A percentile compares a stretch with the other conserved stretches of the same genome.
Conservation (phyloP, 2,113 vertebrate species). For the Tupaia chinensis region DNA sequence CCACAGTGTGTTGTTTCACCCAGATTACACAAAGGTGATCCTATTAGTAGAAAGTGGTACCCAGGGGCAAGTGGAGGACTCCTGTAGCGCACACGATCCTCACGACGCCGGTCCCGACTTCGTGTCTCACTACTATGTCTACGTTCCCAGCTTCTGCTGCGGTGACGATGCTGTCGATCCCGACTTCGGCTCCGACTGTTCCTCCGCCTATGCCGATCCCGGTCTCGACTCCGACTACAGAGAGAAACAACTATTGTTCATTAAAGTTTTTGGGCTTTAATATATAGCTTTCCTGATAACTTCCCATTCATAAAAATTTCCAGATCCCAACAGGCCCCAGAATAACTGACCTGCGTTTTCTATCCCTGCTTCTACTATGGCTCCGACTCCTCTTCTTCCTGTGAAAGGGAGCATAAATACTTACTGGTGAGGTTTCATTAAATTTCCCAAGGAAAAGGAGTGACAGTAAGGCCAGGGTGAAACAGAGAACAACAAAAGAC, state of each 20-base stretch:
- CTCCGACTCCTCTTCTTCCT: conserved; percentile 82
- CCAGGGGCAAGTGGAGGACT: conserved; percentile 73
- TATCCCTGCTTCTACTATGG: conserved; percentile 81
- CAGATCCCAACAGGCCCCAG: background rate
- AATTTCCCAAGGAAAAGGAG: conserved; percentile 27
- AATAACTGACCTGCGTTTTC: conserved; percentile 78
- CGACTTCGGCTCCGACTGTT: conserved; percentile 73
- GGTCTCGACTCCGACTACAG: conserved; percentile 63
- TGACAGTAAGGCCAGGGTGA: background rate
- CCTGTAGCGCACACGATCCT: conserved; percentile 70
- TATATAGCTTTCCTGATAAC: background rate
- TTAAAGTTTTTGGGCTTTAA: background rate
- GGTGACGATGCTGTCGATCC: conserved; percentile 65
- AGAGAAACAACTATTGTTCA: background rate
- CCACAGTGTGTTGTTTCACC: background rate
- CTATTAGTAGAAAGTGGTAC: conserved; percentile 54
- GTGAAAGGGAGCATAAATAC: background rate
- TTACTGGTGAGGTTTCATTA: background rate
- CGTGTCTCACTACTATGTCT: conserved; percentile 75
- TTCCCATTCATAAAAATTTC: background rate
- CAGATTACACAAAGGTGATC: background rate
- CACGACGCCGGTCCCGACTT: conserved; percentile 73
- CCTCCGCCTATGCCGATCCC: conserved; percentile 70
- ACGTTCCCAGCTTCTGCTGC: conserved; percentile 76
- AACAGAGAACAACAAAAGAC: background rate